Conservation (phyloP, 2,888 invertebrate genomes). For the Agrotis exclamationis region DNA sequence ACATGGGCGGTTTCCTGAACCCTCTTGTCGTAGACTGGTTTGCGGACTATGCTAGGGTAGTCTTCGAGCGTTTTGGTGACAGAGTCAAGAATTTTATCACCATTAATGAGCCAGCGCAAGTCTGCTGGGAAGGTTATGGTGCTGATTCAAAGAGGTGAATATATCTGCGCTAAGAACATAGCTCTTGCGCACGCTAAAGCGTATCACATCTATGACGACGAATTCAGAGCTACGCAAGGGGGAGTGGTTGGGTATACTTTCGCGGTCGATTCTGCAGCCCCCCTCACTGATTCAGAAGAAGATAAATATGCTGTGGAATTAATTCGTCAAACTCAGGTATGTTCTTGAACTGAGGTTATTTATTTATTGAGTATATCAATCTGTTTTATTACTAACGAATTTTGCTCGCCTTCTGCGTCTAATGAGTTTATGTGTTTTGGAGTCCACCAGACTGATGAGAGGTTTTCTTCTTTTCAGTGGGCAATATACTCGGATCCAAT, state of each 20-base stretch:
- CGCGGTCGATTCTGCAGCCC: slow-evolving; percentile 58
- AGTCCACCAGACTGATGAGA: background rate
- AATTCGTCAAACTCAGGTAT: slow-evolving; percentile 60
- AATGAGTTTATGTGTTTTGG: background rate
- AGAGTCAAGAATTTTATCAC: slow-evolving; percentile 90
- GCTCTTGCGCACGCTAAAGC: slow-evolving; percentile 89
- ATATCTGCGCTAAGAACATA: slow-evolving; percentile 86
- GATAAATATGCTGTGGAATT: slow-evolving; percentile 75
- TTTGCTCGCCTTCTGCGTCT: background rate
- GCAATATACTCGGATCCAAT: slow-evolving; percentile 87
- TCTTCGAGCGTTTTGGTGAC: slow-evolving; percentile 84
- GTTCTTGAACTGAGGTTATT: slow-evolving; percentile 39
- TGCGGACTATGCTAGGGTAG: slow-evolving; percentile 83
- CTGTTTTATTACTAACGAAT: background rate
- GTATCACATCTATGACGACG: slow-evolving; percentile 80
- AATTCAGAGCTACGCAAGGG: slow-evolving; percentile 72
- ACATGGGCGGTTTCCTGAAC: slow-evolving; percentile 88
- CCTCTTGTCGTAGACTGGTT: slow-evolving; percentile 83
- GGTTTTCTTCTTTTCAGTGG: slow-evolving; percentile 68
- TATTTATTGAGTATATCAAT: background rate
- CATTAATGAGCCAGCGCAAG: slow-evolving; percentile 88
- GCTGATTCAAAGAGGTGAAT: slow-evolving; percentile 78
- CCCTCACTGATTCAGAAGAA: slow-evolving; percentile 71
- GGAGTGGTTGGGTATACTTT: slow-evolving; percentile 66
- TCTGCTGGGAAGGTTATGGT: slow-evolving; percentile 84